Evolutionary conservation across 2,113 vertebrate genomes (phyloP).

Genomic region (Cyprichromis sp.): DNA sequence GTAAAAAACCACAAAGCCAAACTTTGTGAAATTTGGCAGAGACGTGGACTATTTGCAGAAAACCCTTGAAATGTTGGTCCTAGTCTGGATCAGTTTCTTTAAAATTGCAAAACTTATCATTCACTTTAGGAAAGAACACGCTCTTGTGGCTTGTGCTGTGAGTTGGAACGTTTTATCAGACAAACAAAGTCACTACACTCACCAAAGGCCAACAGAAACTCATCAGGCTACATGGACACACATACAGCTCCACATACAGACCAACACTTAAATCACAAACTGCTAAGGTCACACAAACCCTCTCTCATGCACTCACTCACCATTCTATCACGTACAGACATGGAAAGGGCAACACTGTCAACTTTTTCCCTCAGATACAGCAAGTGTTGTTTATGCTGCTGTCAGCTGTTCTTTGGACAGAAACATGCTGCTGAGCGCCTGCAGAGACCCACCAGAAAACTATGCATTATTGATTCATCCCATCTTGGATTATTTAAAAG

Average conservation of each 20-base stretch:
- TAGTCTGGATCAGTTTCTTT: background rate
- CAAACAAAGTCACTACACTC: background rate
- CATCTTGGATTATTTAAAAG: background rate
- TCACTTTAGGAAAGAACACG: background rate
- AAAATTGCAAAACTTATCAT: background rate
- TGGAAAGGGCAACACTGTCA: background rate
- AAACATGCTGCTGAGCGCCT: background rate
- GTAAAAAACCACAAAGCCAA: background rate
- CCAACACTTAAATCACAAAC: background rate
- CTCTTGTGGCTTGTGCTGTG: background rate
- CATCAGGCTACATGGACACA: background rate
- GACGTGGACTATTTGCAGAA: background rate
- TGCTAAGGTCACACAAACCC: background rate
- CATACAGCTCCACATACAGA: background rate
- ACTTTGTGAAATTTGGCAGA: background rate
- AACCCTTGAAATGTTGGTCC: background rate
- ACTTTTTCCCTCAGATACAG: background rate
- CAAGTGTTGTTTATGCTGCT: background rate
- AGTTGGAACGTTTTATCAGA: background rate
- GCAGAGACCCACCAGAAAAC: background rate
- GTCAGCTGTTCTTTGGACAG: background rate
- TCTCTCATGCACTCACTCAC: background rate
- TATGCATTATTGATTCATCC: background rate
- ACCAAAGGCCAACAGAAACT: background rate
- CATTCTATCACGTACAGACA: background rate